A percentile compares a stretch with the other conserved stretches of the same genome.
These are phyloP conservation scores for Caerostris extrusa DNA, from an alignment of 1,140 invertebrate genomes.

Conservation along the genomic window DNA sequence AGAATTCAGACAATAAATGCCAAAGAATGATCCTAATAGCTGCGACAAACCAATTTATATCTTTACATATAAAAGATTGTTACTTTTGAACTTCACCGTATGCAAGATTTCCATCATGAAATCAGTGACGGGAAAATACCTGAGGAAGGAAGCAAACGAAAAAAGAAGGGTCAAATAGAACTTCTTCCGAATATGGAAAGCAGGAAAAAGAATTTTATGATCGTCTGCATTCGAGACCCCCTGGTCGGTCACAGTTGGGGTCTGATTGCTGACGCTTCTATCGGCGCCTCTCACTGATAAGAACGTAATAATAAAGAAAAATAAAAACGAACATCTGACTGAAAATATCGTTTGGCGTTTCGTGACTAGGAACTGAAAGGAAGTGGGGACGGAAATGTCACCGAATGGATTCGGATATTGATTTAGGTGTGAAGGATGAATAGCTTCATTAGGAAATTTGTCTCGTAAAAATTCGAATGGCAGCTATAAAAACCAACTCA, in stretches of 20 bases:
- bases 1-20: background rate
- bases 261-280: slow-evolving; percentile 61
- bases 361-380: slow-evolving; percentile 40
- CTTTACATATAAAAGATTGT: background rate
- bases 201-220: slow-evolving; percentile 30
- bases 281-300: slow-evolving; percentile 42
- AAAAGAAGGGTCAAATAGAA: slow-evolving; percentile 11
- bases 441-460: slow-evolving; percentile 20
- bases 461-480: background rate
- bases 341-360: background rate
- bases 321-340: background rate
- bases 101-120: background rate
- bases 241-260: slow-evolving; percentile 17
- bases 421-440: slow-evolving; percentile 11
- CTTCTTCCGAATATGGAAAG: background rate
- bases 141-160: slow-evolving; percentile 14
- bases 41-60: background rate
- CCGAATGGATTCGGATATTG: slow-evolving; percentile 25
- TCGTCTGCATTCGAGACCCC: slow-evolving; percentile 40
- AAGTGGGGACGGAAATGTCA: slow-evolving; percentile 23
- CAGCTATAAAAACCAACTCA: background rate
- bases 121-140: background rate
- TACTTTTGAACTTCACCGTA: background rate
- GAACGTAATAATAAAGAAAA: slow-evolving; percentile 17
- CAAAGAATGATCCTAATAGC: background rate